Evolutionary conservation across 2,888 invertebrate species (phyloP).

Genomic region (Chloromyia formosa): DNA sequence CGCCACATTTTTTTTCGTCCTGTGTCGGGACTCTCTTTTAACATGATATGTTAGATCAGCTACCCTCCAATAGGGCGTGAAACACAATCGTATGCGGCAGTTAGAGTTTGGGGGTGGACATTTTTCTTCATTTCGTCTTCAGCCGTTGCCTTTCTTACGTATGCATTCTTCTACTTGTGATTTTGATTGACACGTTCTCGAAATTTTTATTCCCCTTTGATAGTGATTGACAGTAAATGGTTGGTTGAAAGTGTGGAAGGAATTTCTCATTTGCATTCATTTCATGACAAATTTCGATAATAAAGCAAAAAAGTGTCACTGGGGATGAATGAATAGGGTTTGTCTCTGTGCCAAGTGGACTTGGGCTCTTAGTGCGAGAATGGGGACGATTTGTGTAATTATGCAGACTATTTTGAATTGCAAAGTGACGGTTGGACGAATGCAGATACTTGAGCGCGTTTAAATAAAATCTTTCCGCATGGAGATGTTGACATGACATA

Average conservation of each 20-base stretch:
- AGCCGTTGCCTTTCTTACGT: no score
- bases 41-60: neutral
- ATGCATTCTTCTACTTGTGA: neutral
- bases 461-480: no score
- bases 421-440: constrained; percentile 2
- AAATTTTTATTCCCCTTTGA: constrained; percentile 3
- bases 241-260: constrained; percentile 14
- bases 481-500: no score
- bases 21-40: neutral
- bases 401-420: constrained; percentile 32
- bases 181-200: constrained; percentile 30
- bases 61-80: neutral
- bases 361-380: neutral
- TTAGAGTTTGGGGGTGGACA: no score
- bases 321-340: neutral
- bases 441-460: no score
- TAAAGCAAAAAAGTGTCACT: constrained; percentile 24
- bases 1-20: neutral
- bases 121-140: no score
- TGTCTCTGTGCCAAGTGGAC: neutral
- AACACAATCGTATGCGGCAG: no score
- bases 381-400: constrained; percentile 6
- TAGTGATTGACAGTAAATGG: constrained; percentile 1
- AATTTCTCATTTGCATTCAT: constrained; percentile 40
- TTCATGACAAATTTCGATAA: constrained; percentile 38